Conservation (phyloP, 1,140 invertebrate genomes). For the Ceratoteleas bidentatus region DNA sequence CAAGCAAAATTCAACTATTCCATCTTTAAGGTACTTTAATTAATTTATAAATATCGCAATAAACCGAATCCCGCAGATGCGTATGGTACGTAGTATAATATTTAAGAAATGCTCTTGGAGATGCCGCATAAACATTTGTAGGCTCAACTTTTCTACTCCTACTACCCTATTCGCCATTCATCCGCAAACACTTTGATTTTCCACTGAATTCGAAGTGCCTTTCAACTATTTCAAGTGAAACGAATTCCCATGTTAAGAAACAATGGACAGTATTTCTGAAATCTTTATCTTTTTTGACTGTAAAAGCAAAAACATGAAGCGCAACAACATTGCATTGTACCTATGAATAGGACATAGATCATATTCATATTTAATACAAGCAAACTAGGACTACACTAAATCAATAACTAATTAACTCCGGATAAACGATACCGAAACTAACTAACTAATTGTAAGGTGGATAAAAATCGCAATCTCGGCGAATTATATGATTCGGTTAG, state of each 20-base stretch:
- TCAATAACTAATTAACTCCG: constrained; percentile 37
- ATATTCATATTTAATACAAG: constrained; percentile 56
- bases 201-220: constrained; percentile 58
- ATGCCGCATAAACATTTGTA: constrained; percentile 49
- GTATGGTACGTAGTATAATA: constrained; percentile 15
- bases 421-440: no score
- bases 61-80: no score
- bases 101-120: constrained; percentile 13
- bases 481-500: constrained; percentile 49
- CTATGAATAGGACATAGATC: constrained; percentile 36
- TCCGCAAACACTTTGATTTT: constrained; percentile 45
- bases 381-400: constrained; percentile 35
- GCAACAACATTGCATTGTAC: constrained; percentile 35
- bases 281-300: constrained; percentile 47
- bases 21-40: no score
- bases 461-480: constrained; percentile 40
- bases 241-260: constrained; percentile 56
- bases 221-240: constrained; percentile 50
- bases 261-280: constrained; percentile 47
- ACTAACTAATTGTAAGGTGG: constrained; percentile 48
- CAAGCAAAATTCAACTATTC: no score
- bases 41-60: no score
- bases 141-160: constrained; percentile 40
- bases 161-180: background rate
- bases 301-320: constrained; percentile 6